A percentile compares a stretch with the other conserved stretches of the same genome.
Evolutionary conservation across 37 sponge, comb jelly and placozoan genomes (phyloP).

Genomic region (Aphrocallistes beatrix): DNA sequence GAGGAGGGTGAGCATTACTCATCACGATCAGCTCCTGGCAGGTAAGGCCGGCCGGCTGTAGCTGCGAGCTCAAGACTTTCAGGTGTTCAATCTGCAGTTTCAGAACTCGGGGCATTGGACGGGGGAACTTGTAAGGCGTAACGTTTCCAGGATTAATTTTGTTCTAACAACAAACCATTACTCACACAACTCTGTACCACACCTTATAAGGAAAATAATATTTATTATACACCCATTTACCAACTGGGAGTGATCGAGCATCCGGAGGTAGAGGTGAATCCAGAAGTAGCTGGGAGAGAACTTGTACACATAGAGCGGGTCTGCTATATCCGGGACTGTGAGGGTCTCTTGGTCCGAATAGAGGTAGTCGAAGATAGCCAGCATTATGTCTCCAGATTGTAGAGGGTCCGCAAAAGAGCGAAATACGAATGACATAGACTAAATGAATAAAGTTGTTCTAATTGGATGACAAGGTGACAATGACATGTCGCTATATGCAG

Average conservation of each 20-base stretch:
- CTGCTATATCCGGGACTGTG: background rate
- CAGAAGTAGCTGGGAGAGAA: background rate
- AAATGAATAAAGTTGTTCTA: too few species aligned
- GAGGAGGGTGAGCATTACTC: background rate
- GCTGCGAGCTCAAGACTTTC: background rate
- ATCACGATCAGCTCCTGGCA: conserved; percentile 4
- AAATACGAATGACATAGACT: background rate
- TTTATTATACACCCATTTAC: background rate
- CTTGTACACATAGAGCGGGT: background rate
- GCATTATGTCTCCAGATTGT: background rate
- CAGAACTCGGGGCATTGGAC: conserved; percentile 2
- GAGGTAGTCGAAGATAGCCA: conserved; percentile 1
- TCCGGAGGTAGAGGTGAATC: background rate
- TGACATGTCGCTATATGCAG: too few species aligned
- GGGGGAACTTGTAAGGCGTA: background rate
- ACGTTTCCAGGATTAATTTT: background rate
- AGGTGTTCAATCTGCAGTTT: background rate
- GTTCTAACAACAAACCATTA: background rate
- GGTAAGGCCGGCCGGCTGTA: background rate
- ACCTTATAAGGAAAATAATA: background rate
- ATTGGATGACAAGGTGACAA: too few species aligned
- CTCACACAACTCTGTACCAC: background rate
- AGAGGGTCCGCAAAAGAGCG: background rate
- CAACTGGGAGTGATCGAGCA: background rate
- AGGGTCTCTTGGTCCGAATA: background rate